phyloP scores from a whole-genome alignment of 2,113 vertebrate species.

The Heloderma charlesbogerti region DNA sequence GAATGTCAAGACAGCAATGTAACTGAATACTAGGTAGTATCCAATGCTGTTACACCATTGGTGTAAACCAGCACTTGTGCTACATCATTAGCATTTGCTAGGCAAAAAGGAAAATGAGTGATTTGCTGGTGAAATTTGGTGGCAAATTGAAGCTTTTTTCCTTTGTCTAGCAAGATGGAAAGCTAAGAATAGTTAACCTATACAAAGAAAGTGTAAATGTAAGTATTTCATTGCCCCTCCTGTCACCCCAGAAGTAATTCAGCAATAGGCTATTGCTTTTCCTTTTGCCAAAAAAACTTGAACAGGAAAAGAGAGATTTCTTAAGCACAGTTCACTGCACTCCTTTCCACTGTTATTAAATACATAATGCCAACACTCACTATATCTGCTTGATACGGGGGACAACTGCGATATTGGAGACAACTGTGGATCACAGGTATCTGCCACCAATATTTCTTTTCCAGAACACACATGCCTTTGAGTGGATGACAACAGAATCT shows the following conservation, averaged over 20 bases:
- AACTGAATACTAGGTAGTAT: not conserved
- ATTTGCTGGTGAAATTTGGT: too few relatives aligned
- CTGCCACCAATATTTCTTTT: conserved; percentile 84
- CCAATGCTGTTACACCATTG: too few relatives aligned
- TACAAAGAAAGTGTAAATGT: not conserved
- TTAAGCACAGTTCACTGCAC: not conserved
- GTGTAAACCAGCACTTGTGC: too few relatives aligned
- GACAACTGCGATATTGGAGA: conserved; percentile 70
- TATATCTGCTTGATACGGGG: conserved; percentile 70
- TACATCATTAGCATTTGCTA: too few relatives aligned
- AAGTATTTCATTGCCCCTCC: not conserved
- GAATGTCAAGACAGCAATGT: not conserved
- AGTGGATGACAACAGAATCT: conserved; percentile 59
- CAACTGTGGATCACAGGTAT: conserved; percentile 86
- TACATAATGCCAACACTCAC: conserved; percentile 28
- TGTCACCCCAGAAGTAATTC: conserved; percentile 11
- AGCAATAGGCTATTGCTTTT: not conserved
- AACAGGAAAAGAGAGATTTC: not conserved
- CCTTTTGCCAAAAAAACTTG: not conserved
- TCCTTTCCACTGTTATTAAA: conserved; percentile 36
- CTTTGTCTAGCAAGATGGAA: not conserved
- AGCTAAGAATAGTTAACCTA: not conserved
- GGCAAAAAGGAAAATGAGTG: too few relatives aligned
- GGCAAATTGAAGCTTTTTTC: too few relatives aligned
- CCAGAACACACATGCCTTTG: conserved; percentile 61